Base-by-base conservation (phyloP, 1,140 invertebrate genomes). In the Magallana angulata region DNA sequence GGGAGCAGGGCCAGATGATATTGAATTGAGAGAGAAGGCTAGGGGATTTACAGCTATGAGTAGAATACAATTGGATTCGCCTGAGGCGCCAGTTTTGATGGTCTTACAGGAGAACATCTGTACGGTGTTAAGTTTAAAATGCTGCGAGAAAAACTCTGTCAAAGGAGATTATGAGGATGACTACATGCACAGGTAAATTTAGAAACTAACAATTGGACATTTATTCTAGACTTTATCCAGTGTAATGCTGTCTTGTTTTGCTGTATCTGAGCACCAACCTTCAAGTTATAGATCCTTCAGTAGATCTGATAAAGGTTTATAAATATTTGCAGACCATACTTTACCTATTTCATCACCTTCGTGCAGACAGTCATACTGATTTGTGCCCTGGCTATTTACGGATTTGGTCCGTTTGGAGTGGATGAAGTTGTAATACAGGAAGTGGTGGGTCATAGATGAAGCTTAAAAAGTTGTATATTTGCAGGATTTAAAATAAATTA, bases 291-390 rank as follows among this genome's bases (percentile, higher is more conserved):
- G 36, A 48, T 48, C 36, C 36, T 48, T 2, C 5, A 48, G 36
- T 48, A 48, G 2, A 48, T 48, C 36, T 48, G 36, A 48, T 2
- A 48, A 48, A 3, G 36, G 2, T 48, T 48, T 48, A 1, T 24
- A 24, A 24, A 24, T 24, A 48, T 48, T 48, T 48, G 36, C 91
- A 95, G 99, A 90, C 99, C 99, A 0, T 99, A 98, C 95, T 99
- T 99, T 95, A 99, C 99, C 30, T 99, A 99, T 95, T 99, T 94
- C 96, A 97, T 99, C 24, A 99, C 98, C 80, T 98, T 97, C 9
- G 98, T 99, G 62, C 99, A 99, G 95, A 96, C 98, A 85, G 95
- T 99, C 84, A 97, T 99, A 90, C 96, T 98, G 85, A 96, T 99
- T 62, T 96, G 99, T 81, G 97, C 98, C 3, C 95, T 99, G 18